Conservation (phyloP, 2,888 invertebrate species). For the Prosopocoilus inquinatus region DNA sequence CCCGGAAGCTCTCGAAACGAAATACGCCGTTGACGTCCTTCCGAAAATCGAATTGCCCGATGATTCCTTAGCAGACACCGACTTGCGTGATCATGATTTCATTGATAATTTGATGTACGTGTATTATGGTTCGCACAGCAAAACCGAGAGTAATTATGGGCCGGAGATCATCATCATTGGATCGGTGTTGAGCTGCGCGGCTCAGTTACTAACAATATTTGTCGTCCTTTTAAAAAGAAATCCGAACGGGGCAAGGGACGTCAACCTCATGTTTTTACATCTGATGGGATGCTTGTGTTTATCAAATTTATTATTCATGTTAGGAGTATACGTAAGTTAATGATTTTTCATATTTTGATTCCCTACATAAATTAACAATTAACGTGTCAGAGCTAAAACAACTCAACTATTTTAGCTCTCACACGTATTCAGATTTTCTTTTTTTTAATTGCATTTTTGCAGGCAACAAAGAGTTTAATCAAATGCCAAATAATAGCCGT, state of each 20-base stretch:
- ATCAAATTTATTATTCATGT: conserved; percentile 63
- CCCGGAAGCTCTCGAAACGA: conserved; percentile 42
- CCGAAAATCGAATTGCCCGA: conserved; percentile 59
- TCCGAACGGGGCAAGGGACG: conserved; percentile 41
- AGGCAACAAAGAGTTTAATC: conserved; percentile 63
- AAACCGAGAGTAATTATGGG: conserved; percentile 56
- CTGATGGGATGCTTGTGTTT: conserved; percentile 60
- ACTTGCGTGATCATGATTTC: conserved; percentile 66
- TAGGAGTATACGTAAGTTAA: conserved; percentile 62
- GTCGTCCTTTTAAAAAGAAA: conserved; percentile 48
- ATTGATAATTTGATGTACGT: conserved; percentile 73
- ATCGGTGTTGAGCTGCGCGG: conserved; percentile 53
- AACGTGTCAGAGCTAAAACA: no score
- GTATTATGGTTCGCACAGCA: conserved; percentile 61
- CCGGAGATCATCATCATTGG: conserved; percentile 53
- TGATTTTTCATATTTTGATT: not conserved
- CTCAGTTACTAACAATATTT: conserved; percentile 53
- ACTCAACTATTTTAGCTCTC: no score
- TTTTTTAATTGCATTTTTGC: conserved; percentile 34
- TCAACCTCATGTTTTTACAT: conserved; percentile 61
- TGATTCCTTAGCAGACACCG: conserved; percentile 63
- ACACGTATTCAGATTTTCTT: no score
- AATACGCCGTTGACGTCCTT: conserved; percentile 50
- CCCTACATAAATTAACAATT: not conserved
- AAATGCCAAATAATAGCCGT: conserved; percentile 68